Conservation (phyloP, 1,140 invertebrate genomes). For the Marisa cornuarietis region DNA sequence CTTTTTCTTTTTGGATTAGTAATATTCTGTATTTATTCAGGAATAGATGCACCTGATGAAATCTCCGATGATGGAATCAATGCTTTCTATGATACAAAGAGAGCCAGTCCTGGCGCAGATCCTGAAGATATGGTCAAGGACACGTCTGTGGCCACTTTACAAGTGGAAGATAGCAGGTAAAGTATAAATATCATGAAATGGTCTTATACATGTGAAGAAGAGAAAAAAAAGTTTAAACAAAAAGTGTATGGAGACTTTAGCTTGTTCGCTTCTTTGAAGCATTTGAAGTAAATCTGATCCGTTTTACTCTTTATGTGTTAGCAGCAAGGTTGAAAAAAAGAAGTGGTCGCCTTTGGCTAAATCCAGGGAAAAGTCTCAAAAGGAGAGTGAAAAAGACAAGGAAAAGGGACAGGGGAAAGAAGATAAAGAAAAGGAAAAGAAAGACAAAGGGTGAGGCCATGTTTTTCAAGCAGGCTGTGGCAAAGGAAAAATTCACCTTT, state of each 20-base stretch:
- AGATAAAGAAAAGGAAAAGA: conserved; percentile 25
- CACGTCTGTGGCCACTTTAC: not conserved
- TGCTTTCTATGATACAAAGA: not conserved
- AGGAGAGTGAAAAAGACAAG: conserved; percentile 24
- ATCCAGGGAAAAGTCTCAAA: conserved; percentile 12
- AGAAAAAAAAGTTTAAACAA: not conserved
- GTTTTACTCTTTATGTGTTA: not conserved
- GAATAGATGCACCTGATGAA: not conserved
- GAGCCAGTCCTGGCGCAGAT: not conserved
- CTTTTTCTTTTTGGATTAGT: too few species aligned
- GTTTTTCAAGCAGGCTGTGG: not conserved
- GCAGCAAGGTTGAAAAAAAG: conserved; percentile 20
- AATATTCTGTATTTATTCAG: not conserved
- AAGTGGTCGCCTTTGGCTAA: conserved; percentile 10
- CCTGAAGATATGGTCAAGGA: conserved; percentile 7
- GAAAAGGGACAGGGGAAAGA: conserved; percentile 29
- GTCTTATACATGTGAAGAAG: not conserved
- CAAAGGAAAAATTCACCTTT: too few species aligned
- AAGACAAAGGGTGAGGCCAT: not conserved
- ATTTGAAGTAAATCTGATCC: not conserved
- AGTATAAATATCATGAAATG: too few species aligned
- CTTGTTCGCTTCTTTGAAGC: not conserved
- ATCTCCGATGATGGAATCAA: conserved; percentile 19
- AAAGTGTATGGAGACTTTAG: not conserved
- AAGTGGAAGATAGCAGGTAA: not conserved